Evolutionary conservation across 2,888 invertebrate species (phyloP).

Genomic region (Aleiodes testaceus): DNA sequence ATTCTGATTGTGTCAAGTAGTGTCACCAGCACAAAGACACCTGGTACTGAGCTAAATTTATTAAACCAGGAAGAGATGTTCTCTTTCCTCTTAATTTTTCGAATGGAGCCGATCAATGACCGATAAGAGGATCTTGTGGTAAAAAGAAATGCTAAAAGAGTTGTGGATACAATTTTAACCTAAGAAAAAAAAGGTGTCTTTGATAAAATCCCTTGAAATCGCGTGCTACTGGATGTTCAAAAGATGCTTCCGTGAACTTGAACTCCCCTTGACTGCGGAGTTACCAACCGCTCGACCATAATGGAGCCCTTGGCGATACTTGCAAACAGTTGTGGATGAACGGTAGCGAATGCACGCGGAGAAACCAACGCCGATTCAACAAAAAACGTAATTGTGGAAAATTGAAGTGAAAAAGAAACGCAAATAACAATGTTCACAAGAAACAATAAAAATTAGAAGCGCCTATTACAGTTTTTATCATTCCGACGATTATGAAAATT

Average conservation of each 20-base stretch:
- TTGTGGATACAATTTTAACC: conserved; percentile 15
- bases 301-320: conserved; percentile 50
- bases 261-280: conserved; percentile 50
- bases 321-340: conserved; percentile 64
- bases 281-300: conserved; percentile 35
- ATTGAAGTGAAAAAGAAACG: conserved; percentile 10
- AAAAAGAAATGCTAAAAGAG: conserved; percentile 13
- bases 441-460: conserved; percentile 3
- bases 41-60: conserved; percentile 9
- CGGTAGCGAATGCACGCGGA: conserved; percentile 58
- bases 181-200: conserved; percentile 6
- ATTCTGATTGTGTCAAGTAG: conserved; percentile 14
- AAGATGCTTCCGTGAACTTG: conserved; percentile 61
- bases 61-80: conserved; percentile 9
- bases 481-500: no score
- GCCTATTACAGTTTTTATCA: neutral
- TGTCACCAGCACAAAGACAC: conserved; percentile 1
- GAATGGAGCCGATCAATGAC: conserved; percentile 15
- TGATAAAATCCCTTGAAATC: conserved; percentile 29
- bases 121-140: conserved; percentile 24
- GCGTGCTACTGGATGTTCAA: conserved; percentile 13
- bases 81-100: neutral
- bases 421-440: conserved; percentile 41
- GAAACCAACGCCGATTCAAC: conserved; percentile 37
- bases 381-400: conserved; percentile 46